These are phyloP conservation scores for Goniozus legneri DNA, from an alignment of 1,140 invertebrate species.

Conservation along the genomic window DNA sequence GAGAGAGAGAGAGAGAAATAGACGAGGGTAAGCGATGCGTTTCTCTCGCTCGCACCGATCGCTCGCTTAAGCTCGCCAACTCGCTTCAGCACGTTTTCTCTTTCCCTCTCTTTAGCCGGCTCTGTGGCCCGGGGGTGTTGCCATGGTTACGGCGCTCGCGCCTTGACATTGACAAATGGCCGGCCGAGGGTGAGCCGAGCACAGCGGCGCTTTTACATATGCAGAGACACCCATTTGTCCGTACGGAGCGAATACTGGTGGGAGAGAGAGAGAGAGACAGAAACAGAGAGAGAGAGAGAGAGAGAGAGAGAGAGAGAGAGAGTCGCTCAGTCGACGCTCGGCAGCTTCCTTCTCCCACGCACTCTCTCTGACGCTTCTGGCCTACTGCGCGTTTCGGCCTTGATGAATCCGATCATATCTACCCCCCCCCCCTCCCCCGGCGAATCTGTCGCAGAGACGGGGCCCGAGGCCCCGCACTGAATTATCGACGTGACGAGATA, in stretches of 20 bases:
- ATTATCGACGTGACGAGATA: conserved; percentile 9
- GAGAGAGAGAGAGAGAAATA: conserved; percentile 27
- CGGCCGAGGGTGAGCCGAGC: conserved; percentile 53
- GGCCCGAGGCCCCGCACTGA: conserved; percentile 1
- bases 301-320: conserved; percentile 17
- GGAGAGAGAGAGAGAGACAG: conserved; percentile 3
- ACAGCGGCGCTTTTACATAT: conserved; percentile 56
- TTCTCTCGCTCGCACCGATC: conserved; percentile 28
- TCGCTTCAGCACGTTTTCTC: conserved; percentile 17
- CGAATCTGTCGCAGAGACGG: conserved; percentile 10
- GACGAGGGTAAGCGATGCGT: conserved; percentile 36
- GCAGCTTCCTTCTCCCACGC: conserved; percentile 15
- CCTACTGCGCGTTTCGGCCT: conserved; percentile 29
- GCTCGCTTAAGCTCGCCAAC: conserved; percentile 14
- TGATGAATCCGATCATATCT: no score
- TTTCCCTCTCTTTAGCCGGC: conserved; percentile 31
- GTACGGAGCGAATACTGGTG: conserved; percentile 33
- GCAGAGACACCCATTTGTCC: conserved; percentile 57
- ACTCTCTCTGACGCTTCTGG: conserved; percentile 27
- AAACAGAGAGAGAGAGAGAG: conserved; percentile 6
- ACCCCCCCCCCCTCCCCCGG: no score
- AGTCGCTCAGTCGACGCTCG: neutral
- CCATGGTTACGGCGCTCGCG: conserved; percentile 54
- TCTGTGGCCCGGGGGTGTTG: conserved; percentile 43
- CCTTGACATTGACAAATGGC: conserved; percentile 57